Percentiles rank a stretch among this genome's conserved stretches.
These are phyloP conservation scores for Capreolus pygargus DNA, from an alignment of 2,113 vertebrate genomes.

Conservation along the genomic window DNA sequence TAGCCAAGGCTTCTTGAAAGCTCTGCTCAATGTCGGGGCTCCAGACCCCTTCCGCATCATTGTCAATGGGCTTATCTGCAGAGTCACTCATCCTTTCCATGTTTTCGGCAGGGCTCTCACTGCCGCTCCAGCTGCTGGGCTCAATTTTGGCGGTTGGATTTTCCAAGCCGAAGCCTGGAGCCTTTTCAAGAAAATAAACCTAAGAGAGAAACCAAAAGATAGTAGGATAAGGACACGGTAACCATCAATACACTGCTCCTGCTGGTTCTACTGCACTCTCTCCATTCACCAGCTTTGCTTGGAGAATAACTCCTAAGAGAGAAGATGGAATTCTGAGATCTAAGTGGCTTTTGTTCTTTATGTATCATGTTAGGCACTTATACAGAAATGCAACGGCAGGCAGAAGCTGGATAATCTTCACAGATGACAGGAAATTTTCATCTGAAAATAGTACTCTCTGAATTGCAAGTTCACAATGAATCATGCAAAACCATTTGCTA, in stretches of 20 bases:
- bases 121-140: constrained; percentile 99
- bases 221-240: constrained; percentile 50
- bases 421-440: not conserved
- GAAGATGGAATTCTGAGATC: not conserved
- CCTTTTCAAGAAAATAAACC: constrained; percentile 91
- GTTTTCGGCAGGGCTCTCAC: constrained; percentile 98
- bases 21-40: constrained; percentile 99
- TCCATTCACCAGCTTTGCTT: not conserved
- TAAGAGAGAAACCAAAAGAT: constrained; percentile 81
- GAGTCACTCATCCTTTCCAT: constrained; percentile 99
- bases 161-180: constrained; percentile 98
- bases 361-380: not conserved
- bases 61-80: constrained; percentile 97
- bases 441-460: not conserved
- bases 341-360: not conserved
- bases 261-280: constrained; percentile 2
- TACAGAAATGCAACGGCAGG: not conserved
- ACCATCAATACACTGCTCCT: constrained; percentile 25
- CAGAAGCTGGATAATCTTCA: not conserved
- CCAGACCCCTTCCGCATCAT: constrained; percentile 98
- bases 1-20: constrained; percentile 99
- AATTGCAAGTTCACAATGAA: not conserved
- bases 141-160: constrained; percentile 94
- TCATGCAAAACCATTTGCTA: not conserved
- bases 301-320: not conserved